Conservation (phyloP, 1,140 invertebrate species). For the Choristoneura fumiferana region DNA sequence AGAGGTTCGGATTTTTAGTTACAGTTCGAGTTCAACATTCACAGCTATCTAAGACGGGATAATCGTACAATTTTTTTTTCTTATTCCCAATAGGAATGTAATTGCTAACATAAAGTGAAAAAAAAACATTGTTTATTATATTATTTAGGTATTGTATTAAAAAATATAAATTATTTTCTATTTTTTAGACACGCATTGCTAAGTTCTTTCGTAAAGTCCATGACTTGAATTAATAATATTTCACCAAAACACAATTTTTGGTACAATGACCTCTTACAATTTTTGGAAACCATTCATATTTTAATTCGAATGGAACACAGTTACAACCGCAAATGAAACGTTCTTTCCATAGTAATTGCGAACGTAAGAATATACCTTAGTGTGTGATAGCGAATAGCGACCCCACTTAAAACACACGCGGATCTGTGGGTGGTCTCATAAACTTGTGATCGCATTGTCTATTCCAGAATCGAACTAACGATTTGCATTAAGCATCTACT, state of each 20-base stretch:
- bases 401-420: slow-evolving; percentile 18
- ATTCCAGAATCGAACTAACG: slow-evolving; percentile 73
- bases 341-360: slow-evolving; percentile 8
- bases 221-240: too few relatives aligned
- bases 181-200: too few relatives aligned
- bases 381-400: slow-evolving; percentile 25
- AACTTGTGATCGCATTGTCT: slow-evolving; percentile 67
- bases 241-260: too few relatives aligned
- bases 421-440: slow-evolving; percentile 69
- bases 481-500: slow-evolving; percentile 73
- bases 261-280: slow-evolving; percentile 23
- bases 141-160: too few relatives aligned
- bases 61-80: too few relatives aligned
- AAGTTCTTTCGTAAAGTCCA: too few relatives aligned
- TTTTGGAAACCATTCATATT: not conserved
- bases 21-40: not conserved
- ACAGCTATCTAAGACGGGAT: slow-evolving; percentile 1
- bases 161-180: too few relatives aligned
- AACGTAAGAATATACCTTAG: not conserved
- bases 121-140: too few relatives aligned
- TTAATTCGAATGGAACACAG: not conserved
- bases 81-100: too few relatives aligned
- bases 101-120: too few relatives aligned
- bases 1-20: slow-evolving; percentile 9
- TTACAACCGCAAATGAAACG: not conserved